Evolutionary conservation across 2,113 vertebrate species (phyloP), one percentile per base, ranked within the genome.

Genomic region (Nothocercus julius): DNA sequence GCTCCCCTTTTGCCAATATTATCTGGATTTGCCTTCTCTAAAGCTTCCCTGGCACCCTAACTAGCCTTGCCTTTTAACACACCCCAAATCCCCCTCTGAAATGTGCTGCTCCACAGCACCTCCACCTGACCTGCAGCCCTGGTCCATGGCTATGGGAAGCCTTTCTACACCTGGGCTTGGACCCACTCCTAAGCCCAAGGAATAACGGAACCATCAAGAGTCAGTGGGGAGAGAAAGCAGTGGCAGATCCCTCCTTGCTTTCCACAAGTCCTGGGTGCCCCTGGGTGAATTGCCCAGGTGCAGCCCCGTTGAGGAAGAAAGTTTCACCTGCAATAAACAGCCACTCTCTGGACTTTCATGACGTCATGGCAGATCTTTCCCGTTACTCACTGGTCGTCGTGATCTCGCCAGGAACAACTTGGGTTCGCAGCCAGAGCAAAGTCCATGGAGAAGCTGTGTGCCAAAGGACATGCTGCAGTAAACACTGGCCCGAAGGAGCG

Each of bases 371-470:
- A 75, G 40, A 18, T 54, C 67, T 54, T 38, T 28, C 61, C 32
- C 0, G 0, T 38, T 18, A 5, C 7, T 47, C 40, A 0, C 38
- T 16, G 68, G 1, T 24, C 44, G 47, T 1, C 4, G 30, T 12
- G 72, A 66, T 17, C 61, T 73, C 9, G 1, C 7, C 80, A 15
- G 89, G 76, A 83, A 19, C 62, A 68, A 40, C 34, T 54, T 13
- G 54, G 49, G 53, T 32, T 38, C 3, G 0, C 45, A n/a, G n/a
- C 62, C 47, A 30, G 84, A 14, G 66, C 79, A 40, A 73, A 93
- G 85, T 80, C n/a, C 5, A 0, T 20, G n/a, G 69, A 5, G 0
- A 17, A 58, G 73, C 1, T 0, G 6, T 0, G 3, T 63, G 58
- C 74, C 5, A 1, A 62, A 53, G 72, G 79, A 67, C 15, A 4